Conservation (phyloP, 2,888 invertebrate species). For the Philereme vetulata region DNA sequence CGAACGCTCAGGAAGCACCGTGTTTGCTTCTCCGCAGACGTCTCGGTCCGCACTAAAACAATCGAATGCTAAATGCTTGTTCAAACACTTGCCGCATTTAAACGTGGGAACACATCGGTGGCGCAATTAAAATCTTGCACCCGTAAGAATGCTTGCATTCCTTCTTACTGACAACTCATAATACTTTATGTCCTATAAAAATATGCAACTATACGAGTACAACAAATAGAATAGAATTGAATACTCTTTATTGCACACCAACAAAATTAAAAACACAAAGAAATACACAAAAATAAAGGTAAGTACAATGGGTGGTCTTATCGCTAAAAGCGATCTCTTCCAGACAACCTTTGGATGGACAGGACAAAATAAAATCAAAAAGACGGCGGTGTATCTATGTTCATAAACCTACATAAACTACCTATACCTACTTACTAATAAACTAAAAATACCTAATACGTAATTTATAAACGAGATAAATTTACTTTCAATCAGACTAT, state of each 20-base stretch:
- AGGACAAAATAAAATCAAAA: too few species aligned
- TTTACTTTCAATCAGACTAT: conserved; percentile 26
- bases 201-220: conserved; percentile 18
- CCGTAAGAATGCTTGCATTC: conserved; percentile 55
- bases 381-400: too few species aligned
- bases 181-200: conserved; percentile 27
- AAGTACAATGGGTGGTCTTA: too few species aligned
- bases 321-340: too few species aligned
- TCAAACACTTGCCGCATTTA: conserved; percentile 79
- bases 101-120: conserved; percentile 80
- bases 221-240: too few species aligned
- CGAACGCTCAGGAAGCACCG: conserved; percentile 63
- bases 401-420: too few species aligned
- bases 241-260: too few species aligned
- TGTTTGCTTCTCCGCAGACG: conserved; percentile 76
- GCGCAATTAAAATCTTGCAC: conserved; percentile 74
- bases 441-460: too few species aligned
- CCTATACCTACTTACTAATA: too few species aligned
- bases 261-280: too few species aligned
- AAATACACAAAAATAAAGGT: too few species aligned
- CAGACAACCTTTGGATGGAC: too few species aligned
- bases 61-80: conserved; percentile 81
- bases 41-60: conserved; percentile 81
- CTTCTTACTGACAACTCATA: conserved; percentile 45
- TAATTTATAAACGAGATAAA: conserved; percentile 7